Conservation (phyloP, 2,113 vertebrate genomes). For the Pseudonaja textilis region DNA sequence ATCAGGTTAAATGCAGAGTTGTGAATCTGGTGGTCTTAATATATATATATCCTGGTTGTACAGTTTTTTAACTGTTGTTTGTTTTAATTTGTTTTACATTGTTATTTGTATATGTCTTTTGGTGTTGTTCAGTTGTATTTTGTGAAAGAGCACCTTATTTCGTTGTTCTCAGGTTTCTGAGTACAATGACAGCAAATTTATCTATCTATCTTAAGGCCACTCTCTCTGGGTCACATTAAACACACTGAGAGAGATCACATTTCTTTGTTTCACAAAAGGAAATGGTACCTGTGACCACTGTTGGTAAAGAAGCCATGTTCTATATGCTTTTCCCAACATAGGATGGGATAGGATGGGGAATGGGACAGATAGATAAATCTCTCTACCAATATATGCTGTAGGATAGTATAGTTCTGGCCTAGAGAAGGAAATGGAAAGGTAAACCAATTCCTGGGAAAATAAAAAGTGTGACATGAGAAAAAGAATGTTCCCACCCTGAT, state of each 20-base stretch:
- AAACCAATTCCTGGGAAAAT: background rate
- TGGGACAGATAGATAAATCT: background rate
- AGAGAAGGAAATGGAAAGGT: background rate
- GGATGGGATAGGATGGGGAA: background rate
- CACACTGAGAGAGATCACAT: background rate
- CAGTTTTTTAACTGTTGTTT: too few relatives aligned
- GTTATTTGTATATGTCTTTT: too few relatives aligned
- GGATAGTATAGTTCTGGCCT: background rate
- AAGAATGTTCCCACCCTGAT: background rate
- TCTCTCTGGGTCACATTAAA: background rate
- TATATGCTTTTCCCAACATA: background rate
- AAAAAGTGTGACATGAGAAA: background rate
- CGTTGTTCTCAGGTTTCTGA: too few relatives aligned
- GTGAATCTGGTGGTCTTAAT: too few relatives aligned
- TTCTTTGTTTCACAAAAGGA: background rate
- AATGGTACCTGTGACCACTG: background rate
- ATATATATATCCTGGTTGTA: too few relatives aligned
- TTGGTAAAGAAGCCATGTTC: background rate
- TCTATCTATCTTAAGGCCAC: background rate
- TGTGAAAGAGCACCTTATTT: too few relatives aligned
- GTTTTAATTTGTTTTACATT: too few relatives aligned
- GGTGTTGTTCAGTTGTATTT: too few relatives aligned
- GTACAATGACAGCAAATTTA: too few relatives aligned
- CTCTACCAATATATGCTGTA: background rate
- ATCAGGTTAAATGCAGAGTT: too few relatives aligned